Base-by-base conservation (phyloP, 1,140 invertebrate species). In the Chironomus striatipennis region DNA sequence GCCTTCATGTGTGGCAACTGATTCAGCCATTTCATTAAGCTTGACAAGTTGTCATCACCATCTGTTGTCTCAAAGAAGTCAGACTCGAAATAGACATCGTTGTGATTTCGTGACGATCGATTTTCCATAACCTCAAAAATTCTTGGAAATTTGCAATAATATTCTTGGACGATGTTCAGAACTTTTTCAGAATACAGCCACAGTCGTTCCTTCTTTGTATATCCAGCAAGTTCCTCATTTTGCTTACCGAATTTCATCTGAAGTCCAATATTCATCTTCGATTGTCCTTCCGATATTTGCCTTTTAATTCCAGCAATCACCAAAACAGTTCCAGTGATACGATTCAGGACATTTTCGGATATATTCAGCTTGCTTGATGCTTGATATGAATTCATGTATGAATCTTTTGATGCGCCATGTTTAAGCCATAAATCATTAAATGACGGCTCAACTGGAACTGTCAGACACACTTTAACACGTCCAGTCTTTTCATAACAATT, bases 211-310 rank as follows among this genome's bases (percentile, higher is more conserved):
- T 90, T 92, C 73, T 85, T 90, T 0, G 95, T 95, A 80, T 91
- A 97, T 9, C 94, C 95, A 34, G 89, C 86, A 0, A 95, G 86
- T 83, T 92, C 84, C 79, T 86, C 85, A 77, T 89, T 88, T 80
- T 86, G 75, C 81, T 93, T 95, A 74, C 91, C 94, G 78, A 92
- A 95, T 81, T 98, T 98, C 1, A 99, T 84, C 82, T 96, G 94
- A 10, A 98, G 84, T 0, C 96, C 97, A 42, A 98, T 87, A 80
- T 98, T 98, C 21, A 90, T 80, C 79, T 90, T 91, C n/a, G 82
- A 81, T 7, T 80, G 78, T 76, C 84, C 81, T 72, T 85, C 83
- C 12, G 81, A 74, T 7, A 77, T 10, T 15, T 80, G 79, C 10
- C 79, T 77, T 42, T 82, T 84, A 6, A 83, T 79, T 0, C 84